Percentiles rank a stretch among this genome's conserved stretches.
phyloP scores from a whole-genome alignment of 2,113 vertebrate species.

The Myrmecobius fasciatus region DNA sequence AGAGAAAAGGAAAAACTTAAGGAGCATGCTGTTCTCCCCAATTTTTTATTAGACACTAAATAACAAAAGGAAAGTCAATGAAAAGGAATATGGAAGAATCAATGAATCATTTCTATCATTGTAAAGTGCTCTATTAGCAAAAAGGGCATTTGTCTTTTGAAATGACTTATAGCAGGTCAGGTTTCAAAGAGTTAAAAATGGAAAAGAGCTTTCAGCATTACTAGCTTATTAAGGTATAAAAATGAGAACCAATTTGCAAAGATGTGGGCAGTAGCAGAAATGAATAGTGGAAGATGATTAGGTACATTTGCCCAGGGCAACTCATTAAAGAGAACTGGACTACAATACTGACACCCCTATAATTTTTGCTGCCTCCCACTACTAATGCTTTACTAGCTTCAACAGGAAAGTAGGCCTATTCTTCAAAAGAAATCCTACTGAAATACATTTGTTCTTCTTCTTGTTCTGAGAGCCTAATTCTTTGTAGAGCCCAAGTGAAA shows the following conservation, averaged over 20 bases:
- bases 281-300: constrained; percentile 73
- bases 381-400: constrained; percentile 69
- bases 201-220: constrained; percentile 72
- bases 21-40: not conserved
- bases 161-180: constrained; percentile 58
- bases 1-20: not conserved
- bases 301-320: constrained; percentile 77
- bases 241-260: constrained; percentile 74
- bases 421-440: constrained; percentile 59
- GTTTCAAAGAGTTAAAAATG: constrained; percentile 68
- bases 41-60: not conserved
- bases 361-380: constrained; percentile 70
- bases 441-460: constrained; percentile 52
- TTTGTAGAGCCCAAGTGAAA: constrained; percentile 47
- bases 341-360: constrained; percentile 67
- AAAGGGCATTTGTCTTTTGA: constrained; percentile 57
- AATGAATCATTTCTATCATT: constrained; percentile 54
- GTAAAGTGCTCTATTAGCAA: constrained; percentile 32
- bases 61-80: constrained; percentile 10
- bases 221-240: constrained; percentile 77
- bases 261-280: constrained; percentile 68
- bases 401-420: constrained; percentile 65
- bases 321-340: constrained; percentile 77
- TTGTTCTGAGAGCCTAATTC: constrained; percentile 10
- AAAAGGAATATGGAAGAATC: constrained; percentile 22